Percentiles rank a stretch among this genome's conserved stretches.
phyloP scores from a whole-genome alignment of 2,113 vertebrate species.

The Benitochromis conjunctus region DNA sequence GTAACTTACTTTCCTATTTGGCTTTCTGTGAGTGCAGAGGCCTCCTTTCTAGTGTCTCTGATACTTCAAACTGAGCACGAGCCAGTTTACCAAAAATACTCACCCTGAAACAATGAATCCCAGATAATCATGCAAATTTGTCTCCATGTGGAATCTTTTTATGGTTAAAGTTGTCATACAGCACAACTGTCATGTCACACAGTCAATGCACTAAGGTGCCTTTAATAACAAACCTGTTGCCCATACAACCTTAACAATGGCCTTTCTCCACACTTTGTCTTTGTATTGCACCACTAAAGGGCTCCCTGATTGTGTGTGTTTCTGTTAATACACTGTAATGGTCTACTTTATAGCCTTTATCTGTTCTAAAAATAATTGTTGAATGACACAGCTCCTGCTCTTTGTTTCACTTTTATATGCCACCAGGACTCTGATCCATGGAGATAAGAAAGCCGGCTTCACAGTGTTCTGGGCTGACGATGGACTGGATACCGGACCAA shows the following conservation, averaged over 20 bases:
- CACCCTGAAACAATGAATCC: neutral
- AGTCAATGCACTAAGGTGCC: neutral
- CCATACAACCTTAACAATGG: accelerated
- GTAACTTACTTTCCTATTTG: neutral
- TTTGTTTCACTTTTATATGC: neutral
- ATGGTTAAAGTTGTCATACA: neutral
- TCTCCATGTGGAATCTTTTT: neutral
- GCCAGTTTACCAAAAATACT: neutral
- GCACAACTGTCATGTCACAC: neutral
- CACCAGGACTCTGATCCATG: slow-evolving; percentile 92
- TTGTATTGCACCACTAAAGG: neutral
- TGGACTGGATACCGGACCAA: slow-evolving; percentile 93
- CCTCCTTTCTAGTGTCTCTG: accelerated
- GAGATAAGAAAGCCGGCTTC: slow-evolving; percentile 92
- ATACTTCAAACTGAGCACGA: neutral
- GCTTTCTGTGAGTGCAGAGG: neutral
- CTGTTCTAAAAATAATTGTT: neutral
- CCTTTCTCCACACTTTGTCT: neutral
- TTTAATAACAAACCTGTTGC: neutral
- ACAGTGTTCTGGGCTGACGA: slow-evolving; percentile 97
- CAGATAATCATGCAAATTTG: neutral
- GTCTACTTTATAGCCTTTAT: neutral
- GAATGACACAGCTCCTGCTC: neutral
- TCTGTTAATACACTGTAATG: neutral
- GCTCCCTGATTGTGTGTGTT: neutral